Base-by-base conservation (phyloP, 2,797 vertebrate genomes). In the Leucoraja ocellata region DNA sequence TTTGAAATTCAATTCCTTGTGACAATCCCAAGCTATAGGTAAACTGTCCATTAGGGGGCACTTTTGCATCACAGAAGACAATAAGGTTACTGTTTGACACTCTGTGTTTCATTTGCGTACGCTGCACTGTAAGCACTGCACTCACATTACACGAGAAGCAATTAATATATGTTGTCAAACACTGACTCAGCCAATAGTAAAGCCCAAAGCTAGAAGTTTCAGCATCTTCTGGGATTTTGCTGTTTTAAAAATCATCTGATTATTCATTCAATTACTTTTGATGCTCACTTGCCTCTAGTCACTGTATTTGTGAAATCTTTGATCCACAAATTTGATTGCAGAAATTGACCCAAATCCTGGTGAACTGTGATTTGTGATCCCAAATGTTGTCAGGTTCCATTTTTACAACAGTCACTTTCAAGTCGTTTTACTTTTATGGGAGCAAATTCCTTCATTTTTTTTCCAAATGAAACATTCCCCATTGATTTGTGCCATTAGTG, bases 21-120 rank as follows among this genome's bases (percentile, higher is more conserved):
- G 32, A 46, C 7, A 25, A 74, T 92, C 58, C 58, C 46, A 58
- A 92, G 90, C 73, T 58, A 76, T 25, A 76, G 16, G 39, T 46
- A 74, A 54, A 46, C 71, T 93, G 94, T 94, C 95, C 96, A 96
- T 95, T 94, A 96, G 96, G 96, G 95, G 96, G 96, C 96, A 94
- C 94, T 95, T 95, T 71, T 93, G 96, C 94, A 94, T 95, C 96
- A 94, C 94, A 93, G 65, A 95, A 91, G 16, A 36, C 73, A 76
- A 25, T 13, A 74, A 74, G 16, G 1, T 16, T 18, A 28, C 23
- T 28, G 46, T 68, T 25, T 76, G 28, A 74, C 54, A 23, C 54
- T 76, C 36, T 92, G 21, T n/a, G 28, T 39, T n/a, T 58, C 39
- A 92, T 76, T 92, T 6, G 14, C 23, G 46, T 39, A 36, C 39